phyloP scores from a whole-genome alignment of 2,113 vertebrate species.

The Oryzias woworae region DNA sequence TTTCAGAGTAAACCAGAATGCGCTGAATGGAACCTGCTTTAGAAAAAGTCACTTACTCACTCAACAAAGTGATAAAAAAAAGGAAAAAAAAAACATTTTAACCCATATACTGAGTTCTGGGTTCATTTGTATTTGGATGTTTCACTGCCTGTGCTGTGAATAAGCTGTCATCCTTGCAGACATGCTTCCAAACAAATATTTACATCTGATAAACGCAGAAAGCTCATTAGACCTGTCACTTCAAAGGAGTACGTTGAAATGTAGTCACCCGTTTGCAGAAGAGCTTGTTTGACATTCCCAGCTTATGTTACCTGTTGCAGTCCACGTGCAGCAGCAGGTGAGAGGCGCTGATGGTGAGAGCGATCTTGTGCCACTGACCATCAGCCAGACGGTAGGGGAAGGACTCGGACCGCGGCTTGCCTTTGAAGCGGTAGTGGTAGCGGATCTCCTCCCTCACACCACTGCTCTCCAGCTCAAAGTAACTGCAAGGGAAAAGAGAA shows the following conservation, averaged over 20 bases:
- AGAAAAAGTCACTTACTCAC: too few species aligned
- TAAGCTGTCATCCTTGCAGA: conserved; percentile 35
- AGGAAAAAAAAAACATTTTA: too few species aligned
- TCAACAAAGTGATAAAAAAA: too few species aligned
- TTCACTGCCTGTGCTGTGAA: conserved; percentile 18
- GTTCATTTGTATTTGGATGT: conserved; percentile 39
- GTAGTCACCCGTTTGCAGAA: not conserved
- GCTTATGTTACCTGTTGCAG: conserved; percentile 88
- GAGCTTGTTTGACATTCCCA: not conserved
- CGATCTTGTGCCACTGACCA: conserved; percentile 90
- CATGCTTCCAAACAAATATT: conserved; percentile 43
- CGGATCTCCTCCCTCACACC: conserved; percentile 90
- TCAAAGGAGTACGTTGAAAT: conserved; percentile 16
- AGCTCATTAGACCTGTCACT: conserved; percentile 51
- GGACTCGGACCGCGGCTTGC: conserved; percentile 87
- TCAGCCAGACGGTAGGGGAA: conserved; percentile 93
- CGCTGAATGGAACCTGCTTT: too few species aligned
- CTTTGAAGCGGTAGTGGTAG: conserved; percentile 87
- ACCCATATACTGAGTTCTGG: not conserved
- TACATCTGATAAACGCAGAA: conserved; percentile 41
- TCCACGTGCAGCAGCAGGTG: conserved; percentile 90
- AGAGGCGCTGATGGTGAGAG: conserved; percentile 86
- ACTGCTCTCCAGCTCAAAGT: conserved; percentile 96
- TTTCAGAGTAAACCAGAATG: too few species aligned
- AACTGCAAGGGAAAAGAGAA: conserved; percentile 74